Percentiles rank a stretch among this genome's conserved stretches.
These are phyloP conservation scores for Bicyclus anynana DNA, from an alignment of 1,140 invertebrate species.

Conservation along the genomic window DNA sequence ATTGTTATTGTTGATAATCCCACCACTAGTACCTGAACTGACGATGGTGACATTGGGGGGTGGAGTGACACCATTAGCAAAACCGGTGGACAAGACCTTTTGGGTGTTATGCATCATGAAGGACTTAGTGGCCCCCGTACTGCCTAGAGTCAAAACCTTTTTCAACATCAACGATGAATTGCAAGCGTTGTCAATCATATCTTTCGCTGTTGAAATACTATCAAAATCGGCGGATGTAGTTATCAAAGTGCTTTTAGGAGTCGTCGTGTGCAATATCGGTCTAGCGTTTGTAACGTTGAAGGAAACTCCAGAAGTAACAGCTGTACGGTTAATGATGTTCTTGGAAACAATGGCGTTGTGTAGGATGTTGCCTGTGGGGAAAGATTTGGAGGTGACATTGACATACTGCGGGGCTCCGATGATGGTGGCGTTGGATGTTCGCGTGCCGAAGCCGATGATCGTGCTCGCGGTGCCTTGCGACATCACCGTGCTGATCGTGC, in stretches of 20 bases:
- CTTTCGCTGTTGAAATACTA: slow-evolving; percentile 66
- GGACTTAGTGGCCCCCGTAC: slow-evolving; percentile 65
- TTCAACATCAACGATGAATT: slow-evolving; percentile 75
- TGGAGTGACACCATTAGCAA: slow-evolving; percentile 56
- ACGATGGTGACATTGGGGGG: slow-evolving; percentile 70
- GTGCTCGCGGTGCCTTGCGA: slow-evolving; percentile 66
- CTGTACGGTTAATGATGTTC: slow-evolving; percentile 57
- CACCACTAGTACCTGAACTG: slow-evolving; percentile 56
- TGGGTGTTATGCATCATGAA: slow-evolving; percentile 76
- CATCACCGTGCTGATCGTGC: slow-evolving; percentile 69
- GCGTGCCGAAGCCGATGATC: slow-evolving; percentile 67
- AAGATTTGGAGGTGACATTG: slow-evolving; percentile 69
- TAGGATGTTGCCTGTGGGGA: slow-evolving; percentile 72
- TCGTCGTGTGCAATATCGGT: slow-evolving; percentile 44
- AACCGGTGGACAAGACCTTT: slow-evolving; percentile 71
- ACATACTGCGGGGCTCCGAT: slow-evolving; percentile 62
- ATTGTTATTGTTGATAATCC: slow-evolving; percentile 45
- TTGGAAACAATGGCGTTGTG: slow-evolving; percentile 74
- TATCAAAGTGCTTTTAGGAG: slow-evolving; percentile 53
- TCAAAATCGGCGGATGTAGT: slow-evolving; percentile 46
- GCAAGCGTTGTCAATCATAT: slow-evolving; percentile 74
- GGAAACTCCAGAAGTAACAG: slow-evolving; percentile 47
- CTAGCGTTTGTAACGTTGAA: slow-evolving; percentile 58
- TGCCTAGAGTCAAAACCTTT: slow-evolving; percentile 72
- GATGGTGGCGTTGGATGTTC: slow-evolving; percentile 58